Evolutionary conservation across 1,140 invertebrate genomes (phyloP), one percentile per base, ranked within the genome.

Genomic region (Sipha flava): DNA sequence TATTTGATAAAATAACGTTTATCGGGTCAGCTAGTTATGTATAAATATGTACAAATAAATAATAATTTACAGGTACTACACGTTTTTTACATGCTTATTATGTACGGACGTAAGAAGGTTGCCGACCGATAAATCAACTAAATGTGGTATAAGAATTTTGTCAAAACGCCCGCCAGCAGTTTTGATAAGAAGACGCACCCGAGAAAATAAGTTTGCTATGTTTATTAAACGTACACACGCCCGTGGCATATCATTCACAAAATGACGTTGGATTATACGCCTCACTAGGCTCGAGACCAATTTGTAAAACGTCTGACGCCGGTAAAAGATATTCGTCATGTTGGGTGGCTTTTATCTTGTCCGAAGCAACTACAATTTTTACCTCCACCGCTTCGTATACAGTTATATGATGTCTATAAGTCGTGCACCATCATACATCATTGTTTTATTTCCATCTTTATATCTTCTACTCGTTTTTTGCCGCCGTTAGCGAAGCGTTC

Each of bases 231-330:
- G 64, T 43, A 43, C 18, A 66, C 64, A 21, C 34, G 62, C 62
- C 34, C 62, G 66, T 43, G 66, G 26, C 10, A 29, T 47, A 47
- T 45, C 18, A 16, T 26, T 18, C 66, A 26, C 21, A 26, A 66
- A 70, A 70, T 70, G 43, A 43, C 73, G 52, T 57, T 34, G 73
- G 52, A 77, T 77, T 43, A 77, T 77, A 59, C 52, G 52, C 47
- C 23, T 77, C 49, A 59, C 73, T 40, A 37, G 73, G 73, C 73
- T 12, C 52, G 37, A 77, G 52, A 77, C 52, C 73, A 59, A 77
- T 77, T 77, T 77, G 73, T 77, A 77, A 77, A 77, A 59, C 52
- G 73, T 77, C 73, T 23, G 52, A 40, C 14, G 49, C 34, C 37
- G 52, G 52, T 26, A 57, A 59, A 40, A 43, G 31, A 43, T 37